phyloP scores from a whole-genome alignment of 2,797 vertebrate species.

The Chaetophractus vellerosus region DNA sequence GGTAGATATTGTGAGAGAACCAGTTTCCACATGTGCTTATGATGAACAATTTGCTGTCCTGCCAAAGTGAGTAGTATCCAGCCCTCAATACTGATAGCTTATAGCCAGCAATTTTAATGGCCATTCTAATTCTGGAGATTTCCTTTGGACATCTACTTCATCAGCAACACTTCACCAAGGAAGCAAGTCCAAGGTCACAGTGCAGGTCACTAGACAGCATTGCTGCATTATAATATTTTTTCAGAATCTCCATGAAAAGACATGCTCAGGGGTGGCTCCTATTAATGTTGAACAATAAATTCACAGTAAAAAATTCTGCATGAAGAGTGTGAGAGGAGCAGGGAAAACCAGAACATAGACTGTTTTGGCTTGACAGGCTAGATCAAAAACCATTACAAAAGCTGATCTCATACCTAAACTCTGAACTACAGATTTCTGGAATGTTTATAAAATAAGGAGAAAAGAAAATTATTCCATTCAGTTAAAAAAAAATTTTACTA shows the following conservation, averaged over 20 bases:
- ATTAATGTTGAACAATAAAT: not conserved
- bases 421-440: slow-evolving; percentile 13
- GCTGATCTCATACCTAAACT: not conserved
- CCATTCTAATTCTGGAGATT: slow-evolving; percentile 21
- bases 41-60: not conserved
- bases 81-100: not conserved
- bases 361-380: not conserved
- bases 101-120: slow-evolving; percentile 12
- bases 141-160: slow-evolving; percentile 8
- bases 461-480: not conserved
- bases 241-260: slow-evolving; percentile 30
- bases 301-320: not conserved
- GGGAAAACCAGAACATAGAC: not conserved
- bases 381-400: slow-evolving; percentile 7
- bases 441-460: not conserved
- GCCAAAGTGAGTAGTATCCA: not conserved
- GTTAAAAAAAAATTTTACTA: not conserved
- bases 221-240: not conserved
- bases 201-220: not conserved
- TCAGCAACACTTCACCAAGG: not conserved
- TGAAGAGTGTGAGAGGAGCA: not conserved
- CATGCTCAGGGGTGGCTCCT: not conserved
- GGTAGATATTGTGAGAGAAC: not conserved
- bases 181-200: not conserved
- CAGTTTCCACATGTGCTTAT: not conserved